These are phyloP conservation scores for Montipora capricornis DNA, from an alignment of 64 coral and sea anemone genomes.

Conservation along the genomic window DNA sequence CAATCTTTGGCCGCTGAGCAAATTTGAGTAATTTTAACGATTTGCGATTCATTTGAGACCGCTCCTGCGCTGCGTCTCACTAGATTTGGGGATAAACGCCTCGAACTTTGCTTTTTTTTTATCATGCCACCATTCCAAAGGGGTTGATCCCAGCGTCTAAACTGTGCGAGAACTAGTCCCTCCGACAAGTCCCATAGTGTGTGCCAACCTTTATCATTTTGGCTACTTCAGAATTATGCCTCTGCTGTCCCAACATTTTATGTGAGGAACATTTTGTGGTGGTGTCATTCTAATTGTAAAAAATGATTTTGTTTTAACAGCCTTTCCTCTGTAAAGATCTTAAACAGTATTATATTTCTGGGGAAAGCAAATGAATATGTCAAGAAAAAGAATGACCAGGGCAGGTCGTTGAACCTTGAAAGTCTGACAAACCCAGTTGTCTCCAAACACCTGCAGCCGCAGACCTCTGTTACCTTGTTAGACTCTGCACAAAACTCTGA, in stretches of 20 bases:
- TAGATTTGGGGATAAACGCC: no score
- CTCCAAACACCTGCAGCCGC: neutral
- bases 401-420: neutral
- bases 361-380: slow-evolving; percentile 90
- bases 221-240: neutral
- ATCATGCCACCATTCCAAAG: no score
- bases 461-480: slow-evolving; percentile 35
- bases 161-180: no score
- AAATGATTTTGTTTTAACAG: slow-evolving; percentile 35
- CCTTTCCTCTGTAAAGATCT: slow-evolving; percentile 83
- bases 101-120: no score
- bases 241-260: neutral
- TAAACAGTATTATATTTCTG: slow-evolving; percentile 97
- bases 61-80: no score
- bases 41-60: no score
- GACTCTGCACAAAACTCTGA: slow-evolving; percentile 46
- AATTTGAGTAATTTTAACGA: no score
- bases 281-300: no score
- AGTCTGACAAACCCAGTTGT: slow-evolving; percentile 8
- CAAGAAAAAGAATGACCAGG: slow-evolving; percentile 75
- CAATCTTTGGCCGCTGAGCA: no score
- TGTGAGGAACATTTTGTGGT: neutral
- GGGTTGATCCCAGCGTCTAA: no score
- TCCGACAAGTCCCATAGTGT: no score
- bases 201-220: neutral